phyloP scores from a whole-genome alignment of 2,797 vertebrate genomes.

The Anniella stebbinsi region DNA sequence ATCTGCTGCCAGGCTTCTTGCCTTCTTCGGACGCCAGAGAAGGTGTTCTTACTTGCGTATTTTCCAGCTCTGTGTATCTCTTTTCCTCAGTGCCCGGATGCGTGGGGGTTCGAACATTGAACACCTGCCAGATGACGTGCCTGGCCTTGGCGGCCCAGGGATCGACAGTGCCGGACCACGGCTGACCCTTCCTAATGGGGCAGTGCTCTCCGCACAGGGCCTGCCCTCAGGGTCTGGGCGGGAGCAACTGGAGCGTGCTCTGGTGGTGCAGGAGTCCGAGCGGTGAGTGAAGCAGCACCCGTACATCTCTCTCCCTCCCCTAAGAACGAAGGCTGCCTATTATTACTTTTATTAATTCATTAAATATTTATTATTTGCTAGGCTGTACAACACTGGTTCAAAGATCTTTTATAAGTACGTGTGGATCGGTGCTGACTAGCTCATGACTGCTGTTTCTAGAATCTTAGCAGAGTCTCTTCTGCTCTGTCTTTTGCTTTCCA shows the following conservation, averaged over 20 bases:
- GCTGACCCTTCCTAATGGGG: slow-evolving; percentile 87
- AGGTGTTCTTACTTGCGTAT: background rate
- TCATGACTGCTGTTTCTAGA: too few relatives aligned
- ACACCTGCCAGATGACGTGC: background rate
- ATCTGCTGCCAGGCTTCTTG: background rate
- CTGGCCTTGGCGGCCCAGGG: slow-evolving; percentile 45
- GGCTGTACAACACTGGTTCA: background rate
- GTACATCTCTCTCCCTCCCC: background rate
- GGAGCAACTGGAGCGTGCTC: slow-evolving; percentile 88
- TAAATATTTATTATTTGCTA: background rate
- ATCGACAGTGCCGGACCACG: slow-evolving; percentile 91
- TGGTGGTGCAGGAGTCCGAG: slow-evolving; percentile 90
- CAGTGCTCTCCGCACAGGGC: slow-evolving; percentile 85
- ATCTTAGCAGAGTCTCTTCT: background rate
- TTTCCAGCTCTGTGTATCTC: background rate
- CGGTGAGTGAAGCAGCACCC: slow-evolving; percentile 74
- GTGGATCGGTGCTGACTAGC: background rate
- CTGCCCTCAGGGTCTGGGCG: slow-evolving; percentile 87
- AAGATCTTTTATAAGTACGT: background rate
- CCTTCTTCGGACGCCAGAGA: background rate
- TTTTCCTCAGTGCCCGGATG: slow-evolving; percentile 85
- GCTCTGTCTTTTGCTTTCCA: background rate
- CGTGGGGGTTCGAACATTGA: slow-evolving; percentile 72
- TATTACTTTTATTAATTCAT: too few relatives aligned
- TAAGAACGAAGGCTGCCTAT: background rate